phyloP scores from a whole-genome alignment of 2,113 vertebrate genomes.

The Butorides virescens region DNA sequence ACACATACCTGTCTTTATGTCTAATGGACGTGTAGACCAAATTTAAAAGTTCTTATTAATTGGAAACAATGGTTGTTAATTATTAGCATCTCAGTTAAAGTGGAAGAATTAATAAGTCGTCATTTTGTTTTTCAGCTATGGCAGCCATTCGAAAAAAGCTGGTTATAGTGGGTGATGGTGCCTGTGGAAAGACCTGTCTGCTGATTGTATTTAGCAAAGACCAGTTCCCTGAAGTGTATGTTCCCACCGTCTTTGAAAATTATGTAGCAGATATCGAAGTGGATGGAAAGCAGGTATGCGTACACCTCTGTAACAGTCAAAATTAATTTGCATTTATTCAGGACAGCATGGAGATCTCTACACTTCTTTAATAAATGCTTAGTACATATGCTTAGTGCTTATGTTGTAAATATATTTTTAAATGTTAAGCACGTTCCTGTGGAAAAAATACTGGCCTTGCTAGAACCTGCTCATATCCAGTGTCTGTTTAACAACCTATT shows the following conservation, averaged over 20 bases:
- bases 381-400: background rate
- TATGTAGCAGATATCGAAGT: constrained; percentile 99
- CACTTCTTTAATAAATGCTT: background rate
- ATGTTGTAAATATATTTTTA: background rate
- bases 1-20: background rate
- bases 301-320: background rate
- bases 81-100: background rate
- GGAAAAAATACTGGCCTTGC: background rate
- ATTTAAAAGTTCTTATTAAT: background rate
- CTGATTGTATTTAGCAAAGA: constrained; percentile 99
- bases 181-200: constrained; percentile 97
- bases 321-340: background rate
- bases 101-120: background rate
- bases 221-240: constrained; percentile 98
- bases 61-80: background rate
- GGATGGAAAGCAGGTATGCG: constrained; percentile 92
- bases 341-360: background rate
- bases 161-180: constrained; percentile 98
- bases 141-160: constrained; percentile 99
- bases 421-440: background rate
- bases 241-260: constrained; percentile 98
- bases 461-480: background rate
- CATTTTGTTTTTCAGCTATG: constrained; percentile 80
- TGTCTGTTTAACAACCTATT: background rate
- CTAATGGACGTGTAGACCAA: background rate